Base-by-base conservation (phyloP, 2,888 invertebrate genomes). In the Brachypalpus laphriformis region DNA sequence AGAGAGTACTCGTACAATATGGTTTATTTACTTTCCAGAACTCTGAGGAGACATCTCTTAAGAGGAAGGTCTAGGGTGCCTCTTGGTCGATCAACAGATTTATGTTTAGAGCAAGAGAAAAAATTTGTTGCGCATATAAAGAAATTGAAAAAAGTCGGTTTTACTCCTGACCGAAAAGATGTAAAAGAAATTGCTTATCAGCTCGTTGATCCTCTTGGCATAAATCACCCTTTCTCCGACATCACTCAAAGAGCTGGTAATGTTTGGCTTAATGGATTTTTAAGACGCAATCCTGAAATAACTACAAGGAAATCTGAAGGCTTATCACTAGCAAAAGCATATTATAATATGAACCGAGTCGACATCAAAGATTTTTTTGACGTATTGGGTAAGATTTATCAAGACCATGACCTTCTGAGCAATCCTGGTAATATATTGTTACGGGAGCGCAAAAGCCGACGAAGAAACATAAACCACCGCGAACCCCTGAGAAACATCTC, bases 351-450 rank as follows among this genome's bases (percentile, higher is more conserved):
- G 47, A 59, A 59, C 7, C 22, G 22, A 14, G 45, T 1, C 4
- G 68, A 70, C 16, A 45, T 56, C 8, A 45, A 31, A 31, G 56
- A 56, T 8, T 70, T 56, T 42, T 82, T 82, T 18, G 28, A 75
- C 16, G 3, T 75, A 16, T n/a, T n/a, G n/a, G n/a, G n/a, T n/a
- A n/a, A n/a, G n/a, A n/a, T 47, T 82, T 57, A 71, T 5, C 16
- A 25, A 25, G 65, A 85, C 34, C 68, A 87, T 71, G 57, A 82
- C 25, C 42, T 88, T 20, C 63, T 87, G 1, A 65, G 71, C 14
- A 88, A 87, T 74, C 87, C 87, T 61, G 85, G 61, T 8, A 63
- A 71, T 45, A 88, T 88, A n/a, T 88, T 57, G n/a, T n/a, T n/a
- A n/a, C n/a, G n/a, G n/a, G n/a, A n/a, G n/a, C n/a, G n/a, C n/a